Percentiles rank a stretch among this genome's conserved stretches.
These are phyloP conservation scores for Hetaerina americana DNA, from an alignment of 1,140 invertebrate genomes.

Conservation along the genomic window DNA sequence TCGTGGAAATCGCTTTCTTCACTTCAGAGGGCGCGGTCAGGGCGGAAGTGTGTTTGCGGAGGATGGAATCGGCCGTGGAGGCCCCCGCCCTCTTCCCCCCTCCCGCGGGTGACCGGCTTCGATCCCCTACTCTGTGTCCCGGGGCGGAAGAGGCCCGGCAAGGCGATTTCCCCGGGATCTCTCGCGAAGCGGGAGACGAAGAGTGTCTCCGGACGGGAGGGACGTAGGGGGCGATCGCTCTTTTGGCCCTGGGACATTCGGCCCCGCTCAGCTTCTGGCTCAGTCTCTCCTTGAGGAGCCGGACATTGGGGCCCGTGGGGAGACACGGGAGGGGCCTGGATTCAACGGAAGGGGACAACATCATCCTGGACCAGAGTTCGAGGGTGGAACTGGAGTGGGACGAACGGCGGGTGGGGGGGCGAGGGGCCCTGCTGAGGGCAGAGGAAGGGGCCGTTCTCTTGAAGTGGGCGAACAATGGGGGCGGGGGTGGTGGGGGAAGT, in stretches of 20 bases:
- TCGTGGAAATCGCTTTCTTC: not conserved
- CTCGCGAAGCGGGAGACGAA: not conserved
- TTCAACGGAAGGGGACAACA: constrained; percentile 14
- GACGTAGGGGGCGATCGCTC: too few species aligned
- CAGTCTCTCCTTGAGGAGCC: constrained; percentile 46
- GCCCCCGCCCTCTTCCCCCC: not conserved
- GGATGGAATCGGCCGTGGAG: not conserved
- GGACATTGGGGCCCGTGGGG: constrained; percentile 17
- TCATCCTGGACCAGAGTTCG: constrained; percentile 43
- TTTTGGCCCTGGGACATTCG: constrained; percentile 28
- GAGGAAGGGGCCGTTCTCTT: constrained; percentile 38
- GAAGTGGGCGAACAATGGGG: constrained; percentile 33
- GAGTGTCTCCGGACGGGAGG: not conserved
- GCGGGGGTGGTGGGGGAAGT: constrained; percentile 14
- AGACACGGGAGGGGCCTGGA: not conserved
- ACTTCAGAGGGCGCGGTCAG: not conserved
- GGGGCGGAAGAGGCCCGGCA: not conserved
- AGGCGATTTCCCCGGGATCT: too few species aligned
- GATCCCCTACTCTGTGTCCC: not conserved
- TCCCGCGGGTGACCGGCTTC: not conserved
- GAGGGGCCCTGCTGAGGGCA: not conserved
- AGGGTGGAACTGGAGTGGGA: constrained; percentile 57
- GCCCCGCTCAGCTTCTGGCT: constrained; percentile 52
- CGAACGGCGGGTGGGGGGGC: constrained; percentile 31
- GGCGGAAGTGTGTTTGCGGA: not conserved